Evolutionary conservation across 2,113 vertebrate genomes (phyloP).

Genomic region (Poeciliopsis occidentalis): DNA sequence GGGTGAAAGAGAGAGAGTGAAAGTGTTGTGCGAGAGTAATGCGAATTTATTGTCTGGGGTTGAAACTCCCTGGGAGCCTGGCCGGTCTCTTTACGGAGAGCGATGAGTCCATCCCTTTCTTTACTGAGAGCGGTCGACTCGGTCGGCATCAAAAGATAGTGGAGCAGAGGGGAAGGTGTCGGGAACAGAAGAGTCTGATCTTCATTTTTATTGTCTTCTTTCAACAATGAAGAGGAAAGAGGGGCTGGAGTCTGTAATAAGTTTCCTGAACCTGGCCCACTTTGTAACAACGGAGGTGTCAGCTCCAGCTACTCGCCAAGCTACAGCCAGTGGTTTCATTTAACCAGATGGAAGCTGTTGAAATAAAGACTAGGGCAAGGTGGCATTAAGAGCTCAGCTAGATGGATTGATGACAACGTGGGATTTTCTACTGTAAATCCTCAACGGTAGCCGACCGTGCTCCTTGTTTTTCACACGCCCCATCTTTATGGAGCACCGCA

Average conservation of each 20-base stretch:
- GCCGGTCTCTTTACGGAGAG: conserved; percentile 58
- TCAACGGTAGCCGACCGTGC: conserved; percentile 60
- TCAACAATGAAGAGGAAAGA: conserved; percentile 37
- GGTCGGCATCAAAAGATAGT: conserved; percentile 61
- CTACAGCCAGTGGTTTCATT: no score
- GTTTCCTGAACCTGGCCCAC: conserved; percentile 18
- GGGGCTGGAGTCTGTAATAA: conserved; percentile 37
- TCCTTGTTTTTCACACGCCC: conserved; percentile 57
- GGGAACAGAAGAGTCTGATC: conserved; percentile 33
- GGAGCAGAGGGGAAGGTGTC: conserved; percentile 33
- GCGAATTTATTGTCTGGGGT: conserved; percentile 61
- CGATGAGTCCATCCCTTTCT: conserved; percentile 13
- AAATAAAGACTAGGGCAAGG: no score
- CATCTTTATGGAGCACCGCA: neutral
- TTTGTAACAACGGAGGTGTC: conserved; percentile 45
- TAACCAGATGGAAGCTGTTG: no score
- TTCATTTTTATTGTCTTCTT: conserved; percentile 49
- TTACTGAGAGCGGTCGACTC: conserved; percentile 42
- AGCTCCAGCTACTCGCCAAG: conserved; percentile 37
- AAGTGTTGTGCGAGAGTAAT: conserved; percentile 66
- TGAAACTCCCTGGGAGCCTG: conserved; percentile 55
- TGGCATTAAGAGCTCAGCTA: conserved; percentile 69
- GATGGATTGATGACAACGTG: conserved; percentile 47
- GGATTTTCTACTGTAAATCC: conserved; percentile 76
- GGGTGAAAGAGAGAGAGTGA: conserved; percentile 32